Evolutionary conservation across 2,113 vertebrate genomes (phyloP), one percentile per base, ranked within the genome.

Genomic region (Rhea pennata): DNA sequence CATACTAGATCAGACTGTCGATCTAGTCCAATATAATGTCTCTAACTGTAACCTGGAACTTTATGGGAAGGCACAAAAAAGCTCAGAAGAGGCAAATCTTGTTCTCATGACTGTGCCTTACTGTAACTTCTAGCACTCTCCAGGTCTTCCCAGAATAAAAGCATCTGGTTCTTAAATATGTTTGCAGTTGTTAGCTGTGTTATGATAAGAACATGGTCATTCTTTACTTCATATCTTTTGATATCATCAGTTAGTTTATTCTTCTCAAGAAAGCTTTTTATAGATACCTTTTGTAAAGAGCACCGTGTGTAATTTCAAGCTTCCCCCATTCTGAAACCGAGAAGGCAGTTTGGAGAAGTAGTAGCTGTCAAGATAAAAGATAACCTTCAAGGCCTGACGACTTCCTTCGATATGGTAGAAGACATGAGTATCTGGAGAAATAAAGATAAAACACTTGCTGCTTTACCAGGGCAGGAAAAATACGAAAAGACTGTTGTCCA

Each of bases 391-490:
- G 7, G 99, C 98, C 97, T 99, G 99, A n/a, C 99, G 98, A 92
- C 98, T 99, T 97, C 99, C 99, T 97, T 99, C 99, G 2, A 99
- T 98, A 81, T 99, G 99, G 97, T 99, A 99, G 96, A 98, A 99
- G 91, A 99, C 98, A 1, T 98, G 98, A 53, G 98, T 98, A 97
- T 99, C 99, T 99, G 98, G 13, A 96, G 86, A 96, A 93, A 97
- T 27, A 97, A 90, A 96, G 51, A 96, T 59, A 81, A 81, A 94
- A 93, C 50, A 70, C 27, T 80, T 66, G 69, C n/a, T 95, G 82
- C 39, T 93, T 95, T 86, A 88, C 61, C 29, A 70, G 51, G 82
- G 81, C 21, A 65, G 65, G 66, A 81, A 62, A 83, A 92, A 71
- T 21, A 39, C 0, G 4, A 94, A 88, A 92, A 56, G 62, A 74